Conservation (phyloP, 2,113 vertebrate species). For the Spilogale gracilis region DNA sequence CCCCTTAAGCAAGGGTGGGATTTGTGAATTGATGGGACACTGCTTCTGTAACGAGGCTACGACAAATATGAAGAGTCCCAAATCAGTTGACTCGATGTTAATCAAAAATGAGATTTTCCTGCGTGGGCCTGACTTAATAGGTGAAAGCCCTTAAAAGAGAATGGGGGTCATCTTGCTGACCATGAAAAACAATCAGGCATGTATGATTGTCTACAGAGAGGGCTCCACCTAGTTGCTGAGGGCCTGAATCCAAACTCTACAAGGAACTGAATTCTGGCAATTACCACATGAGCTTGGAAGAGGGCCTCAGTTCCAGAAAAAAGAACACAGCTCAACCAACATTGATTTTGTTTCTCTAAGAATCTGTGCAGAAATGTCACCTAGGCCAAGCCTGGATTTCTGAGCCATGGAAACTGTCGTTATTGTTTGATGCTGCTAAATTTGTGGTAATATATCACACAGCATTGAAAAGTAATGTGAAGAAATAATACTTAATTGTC, state of each 20-base stretch:
- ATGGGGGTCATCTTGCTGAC: not conserved
- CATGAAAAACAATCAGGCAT: not conserved
- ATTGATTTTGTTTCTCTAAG: not conserved
- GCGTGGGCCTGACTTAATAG: not conserved
- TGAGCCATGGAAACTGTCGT: not conserved
- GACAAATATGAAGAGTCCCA: not conserved
- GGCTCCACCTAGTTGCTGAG: not conserved
- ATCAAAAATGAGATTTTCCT: not conserved
- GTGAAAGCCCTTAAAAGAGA: not conserved
- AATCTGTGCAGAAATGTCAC: not conserved
- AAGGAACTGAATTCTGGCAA: not conserved
- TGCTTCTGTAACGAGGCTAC: not conserved
- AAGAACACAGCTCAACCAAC: not conserved
- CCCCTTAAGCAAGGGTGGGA: not conserved
- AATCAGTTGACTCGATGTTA: not conserved
- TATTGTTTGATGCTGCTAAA: not conserved
- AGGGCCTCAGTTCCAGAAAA: not conserved
- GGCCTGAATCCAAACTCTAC: not conserved
- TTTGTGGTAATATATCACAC: not conserved
- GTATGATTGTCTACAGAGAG: not conserved
- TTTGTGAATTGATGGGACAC: not conserved
- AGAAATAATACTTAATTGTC: not conserved
- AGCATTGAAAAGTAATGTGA: not conserved
- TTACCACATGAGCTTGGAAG: not conserved
- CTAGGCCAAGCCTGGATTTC: not conserved